phyloP scores from a whole-genome alignment of 2,888 invertebrate genomes.

The Euplexia lucipara region DNA sequence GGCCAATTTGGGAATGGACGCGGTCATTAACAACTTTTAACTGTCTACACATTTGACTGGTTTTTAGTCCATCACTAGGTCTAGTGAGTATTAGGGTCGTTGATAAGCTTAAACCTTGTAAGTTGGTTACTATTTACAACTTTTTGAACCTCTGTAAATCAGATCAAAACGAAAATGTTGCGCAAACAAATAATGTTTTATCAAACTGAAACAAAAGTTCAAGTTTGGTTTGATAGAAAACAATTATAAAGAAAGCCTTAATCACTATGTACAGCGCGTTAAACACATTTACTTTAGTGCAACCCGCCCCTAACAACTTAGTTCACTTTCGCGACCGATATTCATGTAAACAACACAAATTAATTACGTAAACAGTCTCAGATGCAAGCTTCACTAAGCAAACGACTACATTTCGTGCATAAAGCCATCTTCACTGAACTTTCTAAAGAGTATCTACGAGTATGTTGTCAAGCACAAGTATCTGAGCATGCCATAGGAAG shows the following conservation, averaged over 20 bases:
- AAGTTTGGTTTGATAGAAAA: too few relatives aligned
- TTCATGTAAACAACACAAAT: conserved; percentile 6
- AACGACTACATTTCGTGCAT: conserved; percentile 34
- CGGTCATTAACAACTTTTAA: conserved; percentile 38
- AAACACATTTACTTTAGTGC: too few relatives aligned
- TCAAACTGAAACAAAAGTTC: too few relatives aligned
- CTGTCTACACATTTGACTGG: conserved; percentile 39
- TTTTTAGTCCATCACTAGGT: conserved; percentile 1
- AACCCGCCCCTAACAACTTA: conserved; percentile 1
- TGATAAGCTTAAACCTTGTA: too few relatives aligned
- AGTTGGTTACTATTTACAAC: too few relatives aligned
- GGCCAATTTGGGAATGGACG: conserved; percentile 25
- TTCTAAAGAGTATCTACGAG: conserved; percentile 50
- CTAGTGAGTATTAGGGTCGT: too few relatives aligned
- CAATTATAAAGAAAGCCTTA: too few relatives aligned
- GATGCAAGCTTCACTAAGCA: conserved; percentile 12
- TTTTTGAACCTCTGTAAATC: too few relatives aligned
- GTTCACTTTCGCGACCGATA: background rate
- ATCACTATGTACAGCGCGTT: too few relatives aligned
- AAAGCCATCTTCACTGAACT: conserved; percentile 37
- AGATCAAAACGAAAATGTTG: too few relatives aligned
- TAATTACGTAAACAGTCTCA: conserved; percentile 32
- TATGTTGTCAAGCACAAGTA: conserved; percentile 40
- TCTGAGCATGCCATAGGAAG: conserved; percentile 45
- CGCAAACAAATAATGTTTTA: too few relatives aligned